Evolutionary conservation across 2,888 invertebrate genomes (phyloP).

Genomic region (Girardia tigrina): DNA sequence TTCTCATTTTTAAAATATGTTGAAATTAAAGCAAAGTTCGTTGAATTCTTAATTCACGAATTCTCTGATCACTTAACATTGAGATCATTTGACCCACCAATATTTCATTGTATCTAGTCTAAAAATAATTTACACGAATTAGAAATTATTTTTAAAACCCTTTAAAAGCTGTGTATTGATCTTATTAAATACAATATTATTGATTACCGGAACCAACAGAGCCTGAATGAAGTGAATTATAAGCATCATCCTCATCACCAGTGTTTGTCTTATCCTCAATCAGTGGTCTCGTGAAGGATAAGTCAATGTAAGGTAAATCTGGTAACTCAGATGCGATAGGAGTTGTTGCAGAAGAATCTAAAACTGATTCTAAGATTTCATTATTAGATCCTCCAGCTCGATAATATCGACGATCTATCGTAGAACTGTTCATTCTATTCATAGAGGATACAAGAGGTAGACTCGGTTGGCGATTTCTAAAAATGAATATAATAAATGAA

Average conservation of each 20-base stretch:
- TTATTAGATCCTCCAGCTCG: neutral
- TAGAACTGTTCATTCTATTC: neutral
- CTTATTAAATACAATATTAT: no score
- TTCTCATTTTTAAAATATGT: no score
- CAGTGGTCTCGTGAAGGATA: neutral
- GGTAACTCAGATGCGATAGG: neutral
- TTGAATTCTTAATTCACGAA: no score
- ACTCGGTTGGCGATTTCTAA: slow-evolving; percentile 4
- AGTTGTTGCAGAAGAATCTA: neutral
- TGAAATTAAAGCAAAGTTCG: no score
- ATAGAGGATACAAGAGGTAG: neutral
- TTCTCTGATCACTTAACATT: no score
- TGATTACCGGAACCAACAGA: neutral
- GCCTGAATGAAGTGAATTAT: neutral
- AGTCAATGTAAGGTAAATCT: neutral
- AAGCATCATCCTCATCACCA: neutral
- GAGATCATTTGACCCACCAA: no score
- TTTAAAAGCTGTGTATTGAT: no score
- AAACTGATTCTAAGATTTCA: neutral
- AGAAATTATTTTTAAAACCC: no score
- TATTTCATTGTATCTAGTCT: no score
- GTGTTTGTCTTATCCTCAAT: neutral
- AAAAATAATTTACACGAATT: no score
- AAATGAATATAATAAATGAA: no score
- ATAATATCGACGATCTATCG: neutral